These are phyloP conservation scores for Automeris io DNA, from an alignment of 2,888 invertebrate genomes.

Conservation along the genomic window DNA sequence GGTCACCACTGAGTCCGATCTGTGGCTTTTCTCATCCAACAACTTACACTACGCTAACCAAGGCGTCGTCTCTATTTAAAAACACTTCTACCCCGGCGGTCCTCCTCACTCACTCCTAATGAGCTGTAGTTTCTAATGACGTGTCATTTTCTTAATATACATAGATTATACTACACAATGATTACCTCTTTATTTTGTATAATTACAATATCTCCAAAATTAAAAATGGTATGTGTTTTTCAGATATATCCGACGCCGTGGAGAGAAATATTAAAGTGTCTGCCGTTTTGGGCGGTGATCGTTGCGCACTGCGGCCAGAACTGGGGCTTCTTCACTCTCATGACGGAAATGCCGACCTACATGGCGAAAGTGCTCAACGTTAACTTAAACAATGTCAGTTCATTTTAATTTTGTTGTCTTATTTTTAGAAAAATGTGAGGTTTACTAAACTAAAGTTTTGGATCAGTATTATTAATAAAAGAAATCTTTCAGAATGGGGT, in stretches of 20 bases:
- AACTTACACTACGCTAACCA: no score
- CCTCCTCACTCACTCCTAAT: no score
- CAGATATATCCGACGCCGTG: slow-evolving; percentile 67
- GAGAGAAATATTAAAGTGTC: slow-evolving; percentile 67
- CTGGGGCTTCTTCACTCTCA: slow-evolving; percentile 81
- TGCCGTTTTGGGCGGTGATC: slow-evolving; percentile 70
- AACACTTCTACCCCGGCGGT: no score
- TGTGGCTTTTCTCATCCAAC: no score
- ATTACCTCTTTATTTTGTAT: no score
- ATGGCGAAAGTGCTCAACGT: slow-evolving; percentile 74
- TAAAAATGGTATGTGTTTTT: neutral
- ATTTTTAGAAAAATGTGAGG: neutral
- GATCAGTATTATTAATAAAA: neutral
- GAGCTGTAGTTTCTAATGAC: no score
- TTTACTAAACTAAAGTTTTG: neutral
- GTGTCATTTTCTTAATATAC: no score
- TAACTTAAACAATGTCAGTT: slow-evolving; percentile 70
- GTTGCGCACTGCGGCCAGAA: slow-evolving; percentile 78
- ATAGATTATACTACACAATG: no score
- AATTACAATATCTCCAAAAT: neutral
- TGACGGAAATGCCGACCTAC: slow-evolving; percentile 80
- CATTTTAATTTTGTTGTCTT: slow-evolving; percentile 9
- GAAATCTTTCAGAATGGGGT: slow-evolving; percentile 72
- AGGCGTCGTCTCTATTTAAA: no score
- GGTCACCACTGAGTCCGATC: no score